A percentile compares a stretch with the other conserved stretches of the same genome.
phyloP scores from a whole-genome alignment of 2,113 vertebrate species.

The Sisor rabdophorus region DNA sequence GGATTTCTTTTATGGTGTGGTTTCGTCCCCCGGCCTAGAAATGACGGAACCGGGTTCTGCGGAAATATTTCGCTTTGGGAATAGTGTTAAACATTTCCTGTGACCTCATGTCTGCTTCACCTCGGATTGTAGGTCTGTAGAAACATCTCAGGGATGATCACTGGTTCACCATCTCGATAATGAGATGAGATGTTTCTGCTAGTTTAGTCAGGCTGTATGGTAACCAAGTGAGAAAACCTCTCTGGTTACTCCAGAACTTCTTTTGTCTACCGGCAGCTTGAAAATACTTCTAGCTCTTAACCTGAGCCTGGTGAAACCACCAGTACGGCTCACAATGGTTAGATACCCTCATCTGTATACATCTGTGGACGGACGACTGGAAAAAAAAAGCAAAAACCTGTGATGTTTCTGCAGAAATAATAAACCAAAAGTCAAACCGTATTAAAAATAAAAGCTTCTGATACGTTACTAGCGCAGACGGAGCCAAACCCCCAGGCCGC shows the following conservation, averaged over 20 bases:
- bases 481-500: constrained; percentile 56
- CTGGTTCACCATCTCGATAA: not conserved
- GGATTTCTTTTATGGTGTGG: not conserved
- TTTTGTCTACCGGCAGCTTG: too few species aligned
- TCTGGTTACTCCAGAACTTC: not conserved
- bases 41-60: not conserved
- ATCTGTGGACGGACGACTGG: constrained; percentile 12
- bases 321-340: constrained; percentile 3
- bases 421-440: constrained; percentile 63
- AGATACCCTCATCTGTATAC: constrained; percentile 21
- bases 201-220: too few species aligned
- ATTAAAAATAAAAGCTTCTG: constrained; percentile 57
- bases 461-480: constrained; percentile 51
- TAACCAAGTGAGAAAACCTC: too few species aligned
- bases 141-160: not conserved
- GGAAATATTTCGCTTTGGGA: not conserved
- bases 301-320: not conserved
- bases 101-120: not conserved
- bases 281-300: not conserved
- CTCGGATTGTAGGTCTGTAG: not conserved
- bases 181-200: not conserved
- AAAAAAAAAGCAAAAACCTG: constrained; percentile 29
- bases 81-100: not conserved
- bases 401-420: constrained; percentile 60
- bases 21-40: not conserved